A percentile compares a stretch with the other conserved stretches of the same genome.
phyloP scores from a whole-genome alignment of 2,888 invertebrate species.

The Penaeus monodon region DNA sequence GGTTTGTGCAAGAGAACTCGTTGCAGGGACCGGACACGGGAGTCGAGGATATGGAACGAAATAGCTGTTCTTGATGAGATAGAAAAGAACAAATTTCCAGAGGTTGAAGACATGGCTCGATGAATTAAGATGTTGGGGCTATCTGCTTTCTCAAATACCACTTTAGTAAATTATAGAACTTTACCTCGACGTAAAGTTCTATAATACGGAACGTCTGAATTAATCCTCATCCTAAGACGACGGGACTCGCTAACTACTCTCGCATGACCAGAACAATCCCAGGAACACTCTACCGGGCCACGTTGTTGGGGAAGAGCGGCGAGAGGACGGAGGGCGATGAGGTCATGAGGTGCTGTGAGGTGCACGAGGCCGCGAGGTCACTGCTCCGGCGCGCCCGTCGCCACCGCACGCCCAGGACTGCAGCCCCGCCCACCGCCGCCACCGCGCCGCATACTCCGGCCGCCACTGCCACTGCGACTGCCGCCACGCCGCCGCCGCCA shows the following conservation, averaged over 20 bases:
- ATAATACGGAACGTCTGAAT: no score
- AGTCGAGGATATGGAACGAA: no score
- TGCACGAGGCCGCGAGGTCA: constrained; percentile 10
- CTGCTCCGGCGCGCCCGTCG: background rate
- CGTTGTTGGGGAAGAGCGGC: constrained; percentile 10
- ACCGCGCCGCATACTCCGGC: constrained; percentile 12
- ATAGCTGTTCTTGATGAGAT: no score
- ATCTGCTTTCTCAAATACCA: no score
- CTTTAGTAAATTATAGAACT: no score
- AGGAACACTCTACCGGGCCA: background rate
- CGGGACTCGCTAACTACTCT: background rate
- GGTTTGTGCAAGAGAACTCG: no score
- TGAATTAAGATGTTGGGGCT: no score
- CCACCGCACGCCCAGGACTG: constrained; percentile 10
- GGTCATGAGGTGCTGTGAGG: constrained; percentile 14
- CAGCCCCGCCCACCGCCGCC: constrained; percentile 5
- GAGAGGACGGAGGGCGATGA: constrained; percentile 7
- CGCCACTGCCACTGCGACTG: background rate
- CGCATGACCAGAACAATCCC: background rate
- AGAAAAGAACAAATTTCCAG: no score
- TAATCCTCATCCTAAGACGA: background rate
- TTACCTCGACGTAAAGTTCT: no score
- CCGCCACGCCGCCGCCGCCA: background rate
- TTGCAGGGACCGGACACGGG: no score
- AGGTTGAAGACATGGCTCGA: no score